Percentiles rank a stretch among this genome's conserved stretches.
These are phyloP conservation scores for Mormyrops attenuatus DNA, from an alignment of 2,797 vertebrate species.

Conservation along the genomic window DNA sequence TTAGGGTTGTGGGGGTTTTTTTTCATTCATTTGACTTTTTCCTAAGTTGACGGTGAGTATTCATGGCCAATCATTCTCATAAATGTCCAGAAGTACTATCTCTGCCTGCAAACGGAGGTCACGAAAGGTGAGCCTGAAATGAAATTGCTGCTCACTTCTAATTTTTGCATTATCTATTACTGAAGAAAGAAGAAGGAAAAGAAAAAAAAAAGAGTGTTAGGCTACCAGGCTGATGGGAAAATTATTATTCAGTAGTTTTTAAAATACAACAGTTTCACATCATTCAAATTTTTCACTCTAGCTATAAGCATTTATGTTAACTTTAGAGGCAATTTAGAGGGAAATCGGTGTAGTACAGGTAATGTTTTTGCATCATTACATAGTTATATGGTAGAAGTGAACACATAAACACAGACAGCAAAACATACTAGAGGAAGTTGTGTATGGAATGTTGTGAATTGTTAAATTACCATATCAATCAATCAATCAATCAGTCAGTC, in stretches of 20 bases:
- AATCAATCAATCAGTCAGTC: background rate
- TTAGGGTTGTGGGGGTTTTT: slow-evolving; percentile 53
- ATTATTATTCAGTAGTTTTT: background rate
- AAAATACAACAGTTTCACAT: background rate
- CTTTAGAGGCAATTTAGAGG: background rate
- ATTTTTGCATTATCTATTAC: slow-evolving; percentile 55
- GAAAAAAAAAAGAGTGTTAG: background rate
- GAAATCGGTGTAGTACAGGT: background rate
- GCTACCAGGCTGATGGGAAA: background rate
- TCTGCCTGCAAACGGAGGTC: slow-evolving; percentile 51
- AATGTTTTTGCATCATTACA: background rate
- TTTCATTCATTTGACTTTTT: slow-evolving; percentile 31
- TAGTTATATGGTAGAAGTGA: background rate
- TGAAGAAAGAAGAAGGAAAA: slow-evolving; percentile 34
- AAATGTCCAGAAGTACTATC: slow-evolving; percentile 55
- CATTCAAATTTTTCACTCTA: background rate
- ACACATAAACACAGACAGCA: background rate
- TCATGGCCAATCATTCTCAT: slow-evolving; percentile 40
- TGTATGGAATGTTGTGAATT: background rate
- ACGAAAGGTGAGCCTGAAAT: slow-evolving; percentile 54
- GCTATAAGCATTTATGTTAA: background rate
- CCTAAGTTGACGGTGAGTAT: slow-evolving; percentile 49
- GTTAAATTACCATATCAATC: background rate
- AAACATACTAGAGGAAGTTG: background rate
- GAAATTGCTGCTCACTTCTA: slow-evolving; percentile 63